phyloP scores from a whole-genome alignment of 2,113 vertebrate genomes.

The Macheiramphus alcinus region DNA sequence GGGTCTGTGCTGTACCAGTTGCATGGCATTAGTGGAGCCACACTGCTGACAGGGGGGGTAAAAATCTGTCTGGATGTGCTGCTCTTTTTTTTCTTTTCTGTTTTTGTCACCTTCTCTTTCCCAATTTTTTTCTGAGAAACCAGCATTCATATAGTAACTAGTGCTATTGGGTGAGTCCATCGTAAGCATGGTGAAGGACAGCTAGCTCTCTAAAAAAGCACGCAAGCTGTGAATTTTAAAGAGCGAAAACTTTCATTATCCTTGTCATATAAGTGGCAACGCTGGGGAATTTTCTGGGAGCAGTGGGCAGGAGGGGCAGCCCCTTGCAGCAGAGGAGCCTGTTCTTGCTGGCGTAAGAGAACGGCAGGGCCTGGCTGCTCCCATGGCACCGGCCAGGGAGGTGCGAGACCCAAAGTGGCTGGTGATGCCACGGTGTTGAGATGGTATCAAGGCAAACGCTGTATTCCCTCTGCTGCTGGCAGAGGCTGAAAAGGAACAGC shows the following conservation, averaged over 20 bases:
- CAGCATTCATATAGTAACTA: neutral
- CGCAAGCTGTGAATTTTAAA: neutral
- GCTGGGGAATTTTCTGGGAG: neutral
- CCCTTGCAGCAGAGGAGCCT: neutral
- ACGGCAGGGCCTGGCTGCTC: neutral
- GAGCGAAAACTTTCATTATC: neutral
- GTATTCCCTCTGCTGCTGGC: neutral
- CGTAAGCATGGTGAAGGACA: neutral
- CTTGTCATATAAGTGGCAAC: neutral
- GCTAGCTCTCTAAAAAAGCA: neutral
- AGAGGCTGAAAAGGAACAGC: neutral
- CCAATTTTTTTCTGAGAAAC: neutral
- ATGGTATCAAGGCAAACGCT: neutral
- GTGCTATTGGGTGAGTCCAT: neutral
- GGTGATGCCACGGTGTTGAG: neutral
- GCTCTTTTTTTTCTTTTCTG: neutral
- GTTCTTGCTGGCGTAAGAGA: neutral
- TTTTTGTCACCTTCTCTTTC: neutral
- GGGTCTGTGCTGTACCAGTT: neutral
- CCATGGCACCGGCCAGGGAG: accelerated
- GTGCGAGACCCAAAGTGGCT: neutral
- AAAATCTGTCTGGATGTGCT: neutral
- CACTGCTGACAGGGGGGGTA: neutral
- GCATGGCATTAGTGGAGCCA: neutral
- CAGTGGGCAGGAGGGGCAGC: neutral